phyloP scores from a whole-genome alignment of 2,888 invertebrate species.

The Dinocampus coccinellae region DNA sequence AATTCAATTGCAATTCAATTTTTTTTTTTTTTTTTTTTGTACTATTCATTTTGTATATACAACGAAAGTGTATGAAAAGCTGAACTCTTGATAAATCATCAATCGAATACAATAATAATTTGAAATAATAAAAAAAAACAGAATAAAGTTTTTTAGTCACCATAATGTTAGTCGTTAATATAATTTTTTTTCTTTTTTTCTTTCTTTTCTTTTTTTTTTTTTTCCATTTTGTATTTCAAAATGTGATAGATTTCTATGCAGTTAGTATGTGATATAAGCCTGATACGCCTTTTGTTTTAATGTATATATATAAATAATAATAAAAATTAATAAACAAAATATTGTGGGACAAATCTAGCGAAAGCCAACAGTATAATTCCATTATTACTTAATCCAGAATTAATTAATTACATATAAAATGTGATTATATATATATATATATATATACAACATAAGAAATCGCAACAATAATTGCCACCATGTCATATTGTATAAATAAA shows the following conservation, averaged over 20 bases:
- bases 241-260: conserved; percentile 37
- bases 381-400: conserved; percentile 33
- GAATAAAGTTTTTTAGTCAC: conserved; percentile 54
- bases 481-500: background rate
- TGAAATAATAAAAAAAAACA: conserved; percentile 31
- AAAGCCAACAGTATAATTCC: conserved; percentile 60
- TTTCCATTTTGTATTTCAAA: conserved; percentile 35
- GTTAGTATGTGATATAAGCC: conserved; percentile 2
- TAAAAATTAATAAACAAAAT: background rate
- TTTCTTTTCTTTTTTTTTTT: too few species aligned
- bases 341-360: conserved; percentile 57
- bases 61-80: background rate
- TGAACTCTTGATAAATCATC: background rate
- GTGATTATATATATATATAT: too few species aligned
- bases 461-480: conserved; percentile 19
- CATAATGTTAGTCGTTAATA: conserved; percentile 64
- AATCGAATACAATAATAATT: too few species aligned
- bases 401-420: conserved; percentile 42
- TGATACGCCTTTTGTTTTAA: background rate
- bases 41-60: background rate
- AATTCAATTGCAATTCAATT: background rate
- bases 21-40: background rate
- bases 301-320: background rate
- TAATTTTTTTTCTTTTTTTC: conserved; percentile 40
- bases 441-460: conserved; percentile 3